Evolutionary conservation across 2,888 invertebrate genomes (phyloP), one percentile per base, ranked within the genome.

Genomic region (Seira ritae): DNA sequence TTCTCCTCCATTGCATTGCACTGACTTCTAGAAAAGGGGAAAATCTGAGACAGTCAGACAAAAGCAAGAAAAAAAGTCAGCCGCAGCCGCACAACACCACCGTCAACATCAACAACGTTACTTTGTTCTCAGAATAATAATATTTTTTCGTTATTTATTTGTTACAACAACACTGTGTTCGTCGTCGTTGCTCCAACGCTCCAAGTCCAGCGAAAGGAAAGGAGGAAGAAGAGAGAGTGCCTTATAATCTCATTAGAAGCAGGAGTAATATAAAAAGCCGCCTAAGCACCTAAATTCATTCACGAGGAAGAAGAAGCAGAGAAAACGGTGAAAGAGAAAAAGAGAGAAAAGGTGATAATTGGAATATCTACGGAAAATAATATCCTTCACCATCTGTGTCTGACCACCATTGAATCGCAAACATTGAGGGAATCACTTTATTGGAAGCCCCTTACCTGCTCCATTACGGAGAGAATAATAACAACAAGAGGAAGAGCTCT

Each of bases 361-460:
- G 62, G 8, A 62, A 62, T 62, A 62, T 2, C n/a, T n/a, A n/a
- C n/a, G n/a, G 62, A 20, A 62, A 62, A 62, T 20, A 62, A 62
- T 19, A 12, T 2, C 17, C 50, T 50, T 50, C 50, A 55, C 20
- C 62, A 20, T 62, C 22, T 62, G 62, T 62, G 4, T 62, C 17
- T 31, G 8, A 65, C 19, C 55, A 55, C 20, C 31, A 20, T 10
- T 22, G 62, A 46, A 17, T 46, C 31, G 74, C 70, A 68, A 84
- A 74, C 46, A 84, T 84, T 84, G 83, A 84, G 83, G 73, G 78
- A 68, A 67, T 80, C 6, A 80, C 80, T 62, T 62, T 62, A 62
- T 62, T 62, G 22, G 62, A 62, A 72, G 60, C 19, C 17, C 31
- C 67, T 20, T 31, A 23, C 67, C 62, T 62, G 62, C 62, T 62